Percentiles rank a stretch among this genome's conserved stretches.
Evolutionary conservation across 2,113 vertebrate species (phyloP).

Genomic region (Illadopsis cleaveri): DNA sequence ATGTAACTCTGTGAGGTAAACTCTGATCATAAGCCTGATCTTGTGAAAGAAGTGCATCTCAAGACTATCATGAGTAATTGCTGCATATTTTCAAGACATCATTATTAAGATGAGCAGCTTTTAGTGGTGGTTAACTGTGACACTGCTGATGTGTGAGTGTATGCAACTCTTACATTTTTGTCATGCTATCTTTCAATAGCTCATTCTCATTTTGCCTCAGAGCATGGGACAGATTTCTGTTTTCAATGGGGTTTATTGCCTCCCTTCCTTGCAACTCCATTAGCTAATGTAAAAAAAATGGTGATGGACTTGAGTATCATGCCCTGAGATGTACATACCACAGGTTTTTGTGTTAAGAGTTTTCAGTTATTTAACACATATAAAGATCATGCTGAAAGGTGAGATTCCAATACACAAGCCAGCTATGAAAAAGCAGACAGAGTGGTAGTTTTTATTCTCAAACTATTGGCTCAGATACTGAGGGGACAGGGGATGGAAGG

Average conservation of each 20-base stretch:
- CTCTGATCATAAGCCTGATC: neutral
- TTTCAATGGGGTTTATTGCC: neutral
- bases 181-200: neutral
- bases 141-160: neutral
- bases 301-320: neutral
- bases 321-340: neutral
- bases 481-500: neutral
- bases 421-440: neutral
- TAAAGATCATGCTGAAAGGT: neutral
- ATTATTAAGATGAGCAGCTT: neutral
- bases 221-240: neutral
- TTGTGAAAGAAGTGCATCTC: neutral
- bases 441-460: neutral
- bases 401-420: neutral
- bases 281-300: neutral
- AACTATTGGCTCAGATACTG: neutral
- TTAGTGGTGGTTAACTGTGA: neutral
- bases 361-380: neutral
- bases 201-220: neutral
- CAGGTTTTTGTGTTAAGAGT: neutral
- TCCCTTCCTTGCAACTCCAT: neutral
- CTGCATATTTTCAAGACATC: neutral
- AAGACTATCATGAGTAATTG: constrained; percentile 15
- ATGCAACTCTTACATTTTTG: neutral
- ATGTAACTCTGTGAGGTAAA: neutral